Evolutionary conservation across 1,140 invertebrate genomes (phyloP).

Genomic region (Drosophila bipectinata): DNA sequence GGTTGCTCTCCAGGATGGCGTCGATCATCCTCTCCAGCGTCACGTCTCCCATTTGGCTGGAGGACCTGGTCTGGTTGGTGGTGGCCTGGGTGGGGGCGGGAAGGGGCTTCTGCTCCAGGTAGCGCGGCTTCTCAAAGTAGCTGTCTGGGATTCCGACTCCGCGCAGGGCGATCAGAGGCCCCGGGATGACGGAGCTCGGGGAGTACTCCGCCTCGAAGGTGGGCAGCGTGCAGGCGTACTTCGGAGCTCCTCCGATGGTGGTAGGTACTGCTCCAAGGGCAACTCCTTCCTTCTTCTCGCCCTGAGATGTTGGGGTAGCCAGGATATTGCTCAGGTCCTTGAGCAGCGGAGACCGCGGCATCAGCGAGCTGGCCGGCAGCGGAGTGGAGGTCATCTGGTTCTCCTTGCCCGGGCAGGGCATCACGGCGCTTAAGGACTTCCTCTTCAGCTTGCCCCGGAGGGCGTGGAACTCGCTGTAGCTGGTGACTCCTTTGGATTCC

Average conservation of each 20-base stretch:
- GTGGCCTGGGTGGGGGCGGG: neutral
- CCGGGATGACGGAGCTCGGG: constrained; percentile 71
- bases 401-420: constrained; percentile 56
- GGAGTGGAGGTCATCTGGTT: constrained; percentile 80
- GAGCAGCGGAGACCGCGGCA: constrained; percentile 45
- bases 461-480: constrained; percentile 52
- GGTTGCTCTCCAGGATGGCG: constrained; percentile 78
- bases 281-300: neutral
- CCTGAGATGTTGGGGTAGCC: constrained; percentile 22
- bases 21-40: constrained; percentile 83
- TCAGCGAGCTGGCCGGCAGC: constrained; percentile 46
- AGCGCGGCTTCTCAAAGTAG: constrained; percentile 82
- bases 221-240: constrained; percentile 61
- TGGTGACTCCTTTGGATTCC: neutral
- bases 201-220: constrained; percentile 78
- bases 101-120: constrained; percentile 51
- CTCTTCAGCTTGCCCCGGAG: constrained; percentile 47
- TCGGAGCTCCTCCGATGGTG: constrained; percentile 1
- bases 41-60: constrained; percentile 78
- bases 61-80: constrained; percentile 57
- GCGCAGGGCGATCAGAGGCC: constrained; percentile 72
- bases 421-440: constrained; percentile 27
- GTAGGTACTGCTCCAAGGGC: neutral
- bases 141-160: constrained; percentile 78
- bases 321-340: constrained; percentile 74